These are phyloP conservation scores for Sylvilagus bachmani DNA, from an alignment of 2,113 vertebrate genomes.

Conservation along the genomic window DNA sequence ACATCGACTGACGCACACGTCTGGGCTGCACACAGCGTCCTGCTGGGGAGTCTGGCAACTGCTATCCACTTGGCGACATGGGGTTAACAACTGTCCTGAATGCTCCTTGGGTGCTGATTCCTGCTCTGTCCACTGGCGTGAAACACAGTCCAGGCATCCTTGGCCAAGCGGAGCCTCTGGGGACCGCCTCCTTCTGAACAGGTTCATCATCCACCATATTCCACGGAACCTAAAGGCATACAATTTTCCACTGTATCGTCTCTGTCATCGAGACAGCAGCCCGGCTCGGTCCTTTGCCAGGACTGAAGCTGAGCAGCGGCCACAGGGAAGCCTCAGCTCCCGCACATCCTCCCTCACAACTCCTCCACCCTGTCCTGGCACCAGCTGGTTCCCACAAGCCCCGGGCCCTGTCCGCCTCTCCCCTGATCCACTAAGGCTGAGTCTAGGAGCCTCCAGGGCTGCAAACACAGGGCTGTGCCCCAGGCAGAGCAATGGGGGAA, in stretches of 20 bases:
- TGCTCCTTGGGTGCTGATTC: neutral
- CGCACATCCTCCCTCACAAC: neutral
- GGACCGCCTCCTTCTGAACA: neutral
- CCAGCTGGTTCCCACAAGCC: neutral
- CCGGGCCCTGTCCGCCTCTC: neutral
- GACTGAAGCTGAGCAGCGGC: neutral
- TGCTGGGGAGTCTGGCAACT: accelerated
- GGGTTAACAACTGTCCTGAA: neutral
- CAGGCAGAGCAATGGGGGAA: neutral
- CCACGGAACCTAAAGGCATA: neutral
- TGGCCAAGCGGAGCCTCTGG: neutral
- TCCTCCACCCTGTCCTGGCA: neutral
- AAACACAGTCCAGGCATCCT: neutral
- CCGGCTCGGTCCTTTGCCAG: neutral
- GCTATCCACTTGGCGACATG: accelerated
- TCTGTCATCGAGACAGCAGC: neutral
- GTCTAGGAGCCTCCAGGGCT: neutral
- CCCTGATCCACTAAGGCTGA: neutral
- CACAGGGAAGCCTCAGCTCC: accelerated
- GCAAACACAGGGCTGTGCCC: neutral
- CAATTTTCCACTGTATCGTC: neutral
- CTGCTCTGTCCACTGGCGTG: neutral
- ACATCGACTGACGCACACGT: neutral
- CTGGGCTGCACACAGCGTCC: neutral
- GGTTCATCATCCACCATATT: neutral